Evolutionary conservation across 2,888 invertebrate species (phyloP).

Genomic region (Caradrina kadenii): DNA sequence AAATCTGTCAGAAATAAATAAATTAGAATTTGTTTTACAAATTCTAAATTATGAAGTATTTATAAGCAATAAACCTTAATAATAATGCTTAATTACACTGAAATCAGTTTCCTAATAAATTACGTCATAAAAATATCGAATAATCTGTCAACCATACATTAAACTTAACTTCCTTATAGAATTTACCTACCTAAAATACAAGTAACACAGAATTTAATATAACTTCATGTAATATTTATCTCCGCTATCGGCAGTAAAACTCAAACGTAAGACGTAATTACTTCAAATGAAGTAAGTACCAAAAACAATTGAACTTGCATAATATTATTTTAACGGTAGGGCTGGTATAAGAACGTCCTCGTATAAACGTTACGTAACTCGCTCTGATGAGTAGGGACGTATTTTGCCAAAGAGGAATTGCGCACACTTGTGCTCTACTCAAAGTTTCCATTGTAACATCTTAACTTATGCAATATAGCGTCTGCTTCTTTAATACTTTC

Average conservation of each 20-base stretch:
- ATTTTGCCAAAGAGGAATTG: slow-evolving; percentile 83
- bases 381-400: slow-evolving; percentile 78
- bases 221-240: slow-evolving; percentile 19
- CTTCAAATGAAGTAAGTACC: slow-evolving; percentile 53
- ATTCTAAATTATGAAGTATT: too few relatives aligned
- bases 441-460: slow-evolving; percentile 89
- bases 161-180: too few relatives aligned
- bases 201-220: slow-evolving; percentile 30
- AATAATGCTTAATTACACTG: too few relatives aligned
- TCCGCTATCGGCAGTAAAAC: slow-evolving; percentile 31
- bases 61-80: too few relatives aligned
- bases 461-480: slow-evolving; percentile 90
- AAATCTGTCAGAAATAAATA: too few relatives aligned
- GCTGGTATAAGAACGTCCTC: slow-evolving; percentile 45
- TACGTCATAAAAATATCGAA: too few relatives aligned
- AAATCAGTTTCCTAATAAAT: too few relatives aligned
- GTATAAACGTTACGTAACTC: slow-evolving; percentile 74
- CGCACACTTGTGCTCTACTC: slow-evolving; percentile 85
- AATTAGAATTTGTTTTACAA: too few relatives aligned
- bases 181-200: slow-evolving; percentile 6
- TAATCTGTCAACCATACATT: too few relatives aligned
- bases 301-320: slow-evolving; percentile 61
- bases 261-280: slow-evolving; percentile 34
- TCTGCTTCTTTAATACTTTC: slow-evolving; percentile 90
- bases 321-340: slow-evolving; percentile 61